A percentile compares a stretch with the other conserved stretches of the same genome.
Evolutionary conservation across 1,140 invertebrate species (phyloP).

Genomic region (Saccostrea echinata): DNA sequence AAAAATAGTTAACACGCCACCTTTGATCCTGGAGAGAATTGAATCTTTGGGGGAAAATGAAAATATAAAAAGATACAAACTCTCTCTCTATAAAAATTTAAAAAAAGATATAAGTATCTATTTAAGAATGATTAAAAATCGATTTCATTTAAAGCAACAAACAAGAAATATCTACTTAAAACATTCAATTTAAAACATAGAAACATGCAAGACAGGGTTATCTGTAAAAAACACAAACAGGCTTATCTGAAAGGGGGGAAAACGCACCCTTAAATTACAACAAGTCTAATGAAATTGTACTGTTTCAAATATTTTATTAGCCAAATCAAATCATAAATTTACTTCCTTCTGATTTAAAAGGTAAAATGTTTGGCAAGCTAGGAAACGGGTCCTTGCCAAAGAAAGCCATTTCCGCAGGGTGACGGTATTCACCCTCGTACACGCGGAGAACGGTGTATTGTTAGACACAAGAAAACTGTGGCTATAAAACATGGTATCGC

Average conservation of each 20-base stretch:
- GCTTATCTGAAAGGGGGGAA: not conserved
- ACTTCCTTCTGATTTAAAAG: constrained; percentile 24
- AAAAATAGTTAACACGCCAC: too few relatives aligned
- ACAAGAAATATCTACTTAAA: too few relatives aligned
- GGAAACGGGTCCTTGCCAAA: not conserved
- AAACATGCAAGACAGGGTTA: too few relatives aligned
- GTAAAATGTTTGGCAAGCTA: not conserved
- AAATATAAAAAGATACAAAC: too few relatives aligned
- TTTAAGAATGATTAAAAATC: too few relatives aligned
- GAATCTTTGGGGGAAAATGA: too few relatives aligned
- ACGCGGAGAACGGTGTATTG: not conserved
- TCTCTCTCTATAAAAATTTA: too few relatives aligned
- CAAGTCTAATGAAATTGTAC: not conserved
- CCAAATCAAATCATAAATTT: constrained; percentile 25
- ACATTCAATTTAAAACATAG: too few relatives aligned
- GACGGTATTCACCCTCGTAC: not conserved
- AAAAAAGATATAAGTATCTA: too few relatives aligned
- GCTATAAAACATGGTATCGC: not conserved
- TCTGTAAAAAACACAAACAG: too few relatives aligned
- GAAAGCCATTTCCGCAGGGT: not conserved
- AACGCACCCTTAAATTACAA: not conserved
- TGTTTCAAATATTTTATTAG: constrained; percentile 20
- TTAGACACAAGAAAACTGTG: not conserved
- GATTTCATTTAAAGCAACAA: too few relatives aligned
- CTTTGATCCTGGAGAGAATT: too few relatives aligned